Base-by-base conservation (phyloP, 2,113 vertebrate genomes). In the Tupaia chinensis region DNA sequence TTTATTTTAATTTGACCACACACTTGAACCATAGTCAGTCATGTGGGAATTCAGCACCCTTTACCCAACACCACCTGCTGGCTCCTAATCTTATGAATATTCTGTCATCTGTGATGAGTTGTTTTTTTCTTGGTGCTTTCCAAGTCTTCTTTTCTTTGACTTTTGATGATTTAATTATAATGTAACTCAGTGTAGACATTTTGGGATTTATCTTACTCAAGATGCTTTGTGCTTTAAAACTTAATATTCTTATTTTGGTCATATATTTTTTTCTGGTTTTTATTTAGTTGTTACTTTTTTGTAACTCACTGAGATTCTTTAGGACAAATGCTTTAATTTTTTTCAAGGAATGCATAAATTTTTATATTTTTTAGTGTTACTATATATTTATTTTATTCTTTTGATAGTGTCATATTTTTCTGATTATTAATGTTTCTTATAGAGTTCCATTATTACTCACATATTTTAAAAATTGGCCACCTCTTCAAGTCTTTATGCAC, bases 241-340 rank as follows among this genome's bases (percentile, higher is more conserved):
- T 15, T 70, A 16, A n/a, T 15, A 7, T n/a, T 70, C n/a, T 70
- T 7, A 70, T 10, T 70, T 70, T 29, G 27, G 13, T 70, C 16
- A 70, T n/a, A n/a, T 29, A 70, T n/a, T 70, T 15, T 70, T 70
- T 70, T n/a, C 29, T 69, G 4, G 29, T 69, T 69, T 29, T 10
- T n/a, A 27, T 70, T 70, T 70, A 70, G 68, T 70, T 70, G 12
- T 70, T 70, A 29, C 13, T 0, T 70, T 29, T 29, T 70, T 84
- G 15, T 89, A 77, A 58, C 34, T 84, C 8, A 69, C 9, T 29
- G 29, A 94, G n/a, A 5, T 76, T 32, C 34, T 83, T 78, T 85
- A 78, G 85, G 68, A 93, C 27, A n/a, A 81, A 44, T 84, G 20
- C 27, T 81, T 90, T 79, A 56, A 44, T 85, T 94, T 7, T 79